These are phyloP conservation scores for Olivierus martensii DNA, from an alignment of 1,140 invertebrate species.

Conservation along the genomic window DNA sequence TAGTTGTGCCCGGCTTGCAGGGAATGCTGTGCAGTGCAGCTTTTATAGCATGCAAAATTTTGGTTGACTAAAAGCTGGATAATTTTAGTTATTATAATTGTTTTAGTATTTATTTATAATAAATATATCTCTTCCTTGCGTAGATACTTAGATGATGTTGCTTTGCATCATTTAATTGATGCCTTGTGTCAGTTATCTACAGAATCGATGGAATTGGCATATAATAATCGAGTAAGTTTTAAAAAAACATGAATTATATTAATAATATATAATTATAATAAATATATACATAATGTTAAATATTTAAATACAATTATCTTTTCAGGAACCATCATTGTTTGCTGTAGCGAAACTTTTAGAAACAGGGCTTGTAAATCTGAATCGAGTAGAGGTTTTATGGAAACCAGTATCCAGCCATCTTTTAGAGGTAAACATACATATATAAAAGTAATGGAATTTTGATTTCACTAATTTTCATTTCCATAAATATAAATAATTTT, in stretches of 20 bases:
- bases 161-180: slow-evolving; percentile 90
- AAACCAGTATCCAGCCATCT: slow-evolving; percentile 90
- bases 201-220: slow-evolving; percentile 94
- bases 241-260: no score
- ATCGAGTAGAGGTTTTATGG: slow-evolving; percentile 88
- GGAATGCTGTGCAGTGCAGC: no score
- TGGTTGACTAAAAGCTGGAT: no score
- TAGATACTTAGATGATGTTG: slow-evolving; percentile 76
- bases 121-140: background rate
- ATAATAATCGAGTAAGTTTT: slow-evolving; percentile 65
- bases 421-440: slow-evolving; percentile 51
- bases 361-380: slow-evolving; percentile 87
- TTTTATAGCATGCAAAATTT: no score
- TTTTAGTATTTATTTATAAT: slow-evolving; percentile 1
- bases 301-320: slow-evolving; percentile 2
- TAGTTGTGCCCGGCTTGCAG: no score
- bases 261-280: no score
- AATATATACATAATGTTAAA: no score
- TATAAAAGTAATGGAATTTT: background rate
- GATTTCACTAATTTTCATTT: background rate
- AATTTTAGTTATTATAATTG: background rate
- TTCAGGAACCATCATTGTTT: slow-evolving; percentile 85
- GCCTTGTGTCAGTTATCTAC: slow-evolving; percentile 90
- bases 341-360: slow-evolving; percentile 94
- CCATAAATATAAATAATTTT: background rate